A percentile compares a stretch with the other conserved stretches of the same genome.
Evolutionary conservation across 2,888 invertebrate species (phyloP).

Genomic region (Liposcelis brunnea): DNA sequence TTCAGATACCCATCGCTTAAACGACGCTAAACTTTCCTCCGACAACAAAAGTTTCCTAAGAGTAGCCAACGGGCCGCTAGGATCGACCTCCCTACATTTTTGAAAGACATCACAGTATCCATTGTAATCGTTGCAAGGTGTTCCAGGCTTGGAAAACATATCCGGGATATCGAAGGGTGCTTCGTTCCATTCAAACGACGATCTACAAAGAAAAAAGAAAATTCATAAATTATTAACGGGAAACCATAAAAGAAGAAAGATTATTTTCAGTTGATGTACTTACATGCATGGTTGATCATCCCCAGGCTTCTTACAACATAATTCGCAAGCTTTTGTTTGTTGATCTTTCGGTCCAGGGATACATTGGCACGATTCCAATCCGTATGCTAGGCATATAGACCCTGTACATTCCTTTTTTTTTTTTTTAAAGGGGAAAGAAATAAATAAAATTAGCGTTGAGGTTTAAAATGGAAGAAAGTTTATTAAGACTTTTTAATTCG

Average conservation of each 20-base stretch:
- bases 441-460: background rate
- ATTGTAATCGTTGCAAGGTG: constrained; percentile 85
- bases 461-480: background rate
- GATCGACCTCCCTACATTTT: constrained; percentile 80
- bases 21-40: constrained; percentile 76
- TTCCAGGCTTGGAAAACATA: constrained; percentile 84
- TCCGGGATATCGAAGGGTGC: constrained; percentile 82
- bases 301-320: constrained; percentile 79
- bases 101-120: constrained; percentile 61
- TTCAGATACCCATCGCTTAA: constrained; percentile 68
- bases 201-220: constrained; percentile 27
- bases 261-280: constrained; percentile 17
- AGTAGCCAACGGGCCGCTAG: constrained; percentile 80
- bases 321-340: constrained; percentile 75
- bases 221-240: constrained; percentile 1
- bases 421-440: background rate
- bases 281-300: constrained; percentile 60
- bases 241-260: background rate
- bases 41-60: constrained; percentile 69
- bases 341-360: constrained; percentile 60
- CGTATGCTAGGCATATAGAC: constrained; percentile 93
- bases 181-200: constrained; percentile 81
- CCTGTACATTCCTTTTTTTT: constrained; percentile 83
- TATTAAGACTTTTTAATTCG: background rate
- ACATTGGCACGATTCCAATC: constrained; percentile 90